These are phyloP conservation scores for Conger conger DNA, from an alignment of 2,113 vertebrate genomes.

Conservation along the genomic window DNA sequence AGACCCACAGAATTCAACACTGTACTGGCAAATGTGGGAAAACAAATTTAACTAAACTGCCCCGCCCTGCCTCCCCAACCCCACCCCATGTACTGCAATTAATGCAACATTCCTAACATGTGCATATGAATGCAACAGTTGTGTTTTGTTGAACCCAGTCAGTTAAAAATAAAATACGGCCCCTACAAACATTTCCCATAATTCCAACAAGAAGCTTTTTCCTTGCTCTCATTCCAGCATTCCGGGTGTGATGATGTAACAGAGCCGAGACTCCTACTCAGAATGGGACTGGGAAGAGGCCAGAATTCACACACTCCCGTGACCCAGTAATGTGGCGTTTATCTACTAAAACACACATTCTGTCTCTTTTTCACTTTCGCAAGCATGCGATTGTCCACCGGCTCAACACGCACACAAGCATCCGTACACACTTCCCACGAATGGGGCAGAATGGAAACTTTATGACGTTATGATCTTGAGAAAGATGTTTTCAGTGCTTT, in stretches of 20 bases:
- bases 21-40: not conserved
- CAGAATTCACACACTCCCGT: not conserved
- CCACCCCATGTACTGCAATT: too few relatives aligned
- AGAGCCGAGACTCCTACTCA: not conserved
- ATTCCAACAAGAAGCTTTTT: not conserved
- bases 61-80: not conserved
- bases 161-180: not conserved
- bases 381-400: not conserved
- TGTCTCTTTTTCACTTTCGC: not conserved
- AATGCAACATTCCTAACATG: too few relatives aligned
- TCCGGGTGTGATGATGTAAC: not conserved
- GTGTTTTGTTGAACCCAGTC: not conserved
- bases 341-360: not conserved
- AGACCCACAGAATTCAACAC: not conserved
- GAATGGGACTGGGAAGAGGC: not conserved
- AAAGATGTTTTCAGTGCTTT: not conserved
- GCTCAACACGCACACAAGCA: not conserved
- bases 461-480: not conserved
- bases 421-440: not conserved
- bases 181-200: not conserved
- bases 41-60: not conserved
- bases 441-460: not conserved
- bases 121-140: not conserved
- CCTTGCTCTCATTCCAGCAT: not conserved
- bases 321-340: not conserved